These are phyloP conservation scores for Lepidocyrtoides sp. DNA, from an alignment of 2,888 invertebrate species.

Conservation along the genomic window DNA sequence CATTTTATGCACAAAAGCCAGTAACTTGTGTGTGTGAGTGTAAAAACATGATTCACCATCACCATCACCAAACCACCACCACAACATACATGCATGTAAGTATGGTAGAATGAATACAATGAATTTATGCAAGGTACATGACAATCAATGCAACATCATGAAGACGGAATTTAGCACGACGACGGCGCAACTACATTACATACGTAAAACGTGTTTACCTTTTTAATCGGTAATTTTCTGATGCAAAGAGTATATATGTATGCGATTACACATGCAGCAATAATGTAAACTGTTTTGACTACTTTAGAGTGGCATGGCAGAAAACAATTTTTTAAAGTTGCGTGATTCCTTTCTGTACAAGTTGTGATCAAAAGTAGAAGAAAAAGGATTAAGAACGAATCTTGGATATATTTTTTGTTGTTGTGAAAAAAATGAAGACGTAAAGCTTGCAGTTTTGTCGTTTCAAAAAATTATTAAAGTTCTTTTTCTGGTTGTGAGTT, in stretches of 20 bases:
- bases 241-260: not conserved
- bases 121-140: conserved; percentile 22
- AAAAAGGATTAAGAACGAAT: not conserved
- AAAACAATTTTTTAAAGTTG: not conserved
- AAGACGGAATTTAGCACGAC: conserved; percentile 48
- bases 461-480: not conserved
- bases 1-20: conserved; percentile 13
- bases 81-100: too few relatives aligned
- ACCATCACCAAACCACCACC: too few relatives aligned
- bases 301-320: not conserved
- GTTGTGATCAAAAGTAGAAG: not conserved
- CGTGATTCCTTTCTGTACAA: not conserved
- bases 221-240: conserved; percentile 33
- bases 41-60: conserved; percentile 45
- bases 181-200: not conserved
- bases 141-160: conserved; percentile 69
- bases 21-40: not conserved
- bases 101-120: conserved; percentile 1
- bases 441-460: not conserved
- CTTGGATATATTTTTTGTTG: not conserved
- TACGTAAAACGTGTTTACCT: conserved; percentile 4
- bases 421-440: not conserved
- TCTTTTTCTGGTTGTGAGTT: not conserved
- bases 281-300: not conserved
- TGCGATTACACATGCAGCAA: not conserved